Conservation (phyloP, 2,797 vertebrate species). For the Loriculus beryllinus region DNA sequence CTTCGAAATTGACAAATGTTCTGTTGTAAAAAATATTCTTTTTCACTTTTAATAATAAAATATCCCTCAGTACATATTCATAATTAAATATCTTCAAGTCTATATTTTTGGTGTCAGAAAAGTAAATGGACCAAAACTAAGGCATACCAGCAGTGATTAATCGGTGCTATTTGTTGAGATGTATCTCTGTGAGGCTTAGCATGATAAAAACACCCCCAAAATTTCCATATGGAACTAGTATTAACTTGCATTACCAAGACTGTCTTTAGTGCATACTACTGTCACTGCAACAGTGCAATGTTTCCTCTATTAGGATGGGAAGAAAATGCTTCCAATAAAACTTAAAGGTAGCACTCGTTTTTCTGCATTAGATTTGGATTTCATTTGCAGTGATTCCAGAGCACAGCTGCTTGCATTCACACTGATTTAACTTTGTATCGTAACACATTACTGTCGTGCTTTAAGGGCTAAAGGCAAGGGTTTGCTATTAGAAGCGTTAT, state of each 20-base stretch:
- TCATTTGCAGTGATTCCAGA: neutral
- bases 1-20: constrained; percentile 9
- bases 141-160: constrained; percentile 37
- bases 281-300: neutral
- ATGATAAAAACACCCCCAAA: neutral
- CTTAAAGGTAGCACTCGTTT: neutral
- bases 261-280: neutral
- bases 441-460: neutral
- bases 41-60: constrained; percentile 28
- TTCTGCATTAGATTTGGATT: neutral
- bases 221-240: neutral
- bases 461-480: neutral
- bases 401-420: neutral
- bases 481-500: neutral
- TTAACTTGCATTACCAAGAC: neutral
- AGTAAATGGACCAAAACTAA: constrained; percentile 55
- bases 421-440: neutral
- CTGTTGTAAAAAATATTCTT: neutral
- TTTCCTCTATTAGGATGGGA: neutral
- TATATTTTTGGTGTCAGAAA: constrained; percentile 13
- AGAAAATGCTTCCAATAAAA: neutral
- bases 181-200: neutral
- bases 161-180: neutral
- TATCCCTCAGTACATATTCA: constrained; percentile 14
- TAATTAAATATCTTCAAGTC: constrained; percentile 55